Conservation (phyloP, 1,140 invertebrate species). For the Drosophila takahashii region DNA sequence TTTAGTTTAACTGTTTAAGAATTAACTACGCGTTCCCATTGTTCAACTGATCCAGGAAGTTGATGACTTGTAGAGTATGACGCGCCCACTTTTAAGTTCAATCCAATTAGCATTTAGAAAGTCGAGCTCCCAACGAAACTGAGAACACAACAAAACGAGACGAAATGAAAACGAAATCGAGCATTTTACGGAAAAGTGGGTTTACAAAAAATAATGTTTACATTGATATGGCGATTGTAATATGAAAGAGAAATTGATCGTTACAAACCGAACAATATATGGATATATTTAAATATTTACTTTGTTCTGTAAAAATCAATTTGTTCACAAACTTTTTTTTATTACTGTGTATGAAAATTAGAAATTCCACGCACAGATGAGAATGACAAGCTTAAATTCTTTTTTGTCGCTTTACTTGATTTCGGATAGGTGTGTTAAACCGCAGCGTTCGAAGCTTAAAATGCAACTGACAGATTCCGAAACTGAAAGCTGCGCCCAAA, state of each 20-base stretch:
- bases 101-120: conserved; percentile 53
- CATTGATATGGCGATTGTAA: background rate
- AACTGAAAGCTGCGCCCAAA: conserved; percentile 44
- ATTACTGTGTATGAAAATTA: background rate
- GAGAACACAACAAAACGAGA: conserved; percentile 30
- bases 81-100: conserved; percentile 33
- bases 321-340: background rate
- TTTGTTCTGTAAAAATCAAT: background rate
- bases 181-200: conserved; percentile 11
- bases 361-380: background rate
- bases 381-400: background rate
- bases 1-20: conserved; percentile 36
- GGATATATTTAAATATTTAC: background rate
- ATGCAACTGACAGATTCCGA: conserved; percentile 54
- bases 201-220: conserved; percentile 3
- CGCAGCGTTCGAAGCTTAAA: conserved; percentile 48
- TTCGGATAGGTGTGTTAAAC: conserved; percentile 20
- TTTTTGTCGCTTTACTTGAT: conserved; percentile 1
- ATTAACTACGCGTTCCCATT: conserved; percentile 28
- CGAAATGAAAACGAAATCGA: conserved; percentile 15
- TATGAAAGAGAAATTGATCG: background rate
- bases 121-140: conserved; percentile 28
- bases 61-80: conserved; percentile 11
- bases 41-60: conserved; percentile 28
- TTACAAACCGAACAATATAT: too few species aligned